Conservation (phyloP, 2,113 vertebrate species). For the Hippocampus comes region DNA sequence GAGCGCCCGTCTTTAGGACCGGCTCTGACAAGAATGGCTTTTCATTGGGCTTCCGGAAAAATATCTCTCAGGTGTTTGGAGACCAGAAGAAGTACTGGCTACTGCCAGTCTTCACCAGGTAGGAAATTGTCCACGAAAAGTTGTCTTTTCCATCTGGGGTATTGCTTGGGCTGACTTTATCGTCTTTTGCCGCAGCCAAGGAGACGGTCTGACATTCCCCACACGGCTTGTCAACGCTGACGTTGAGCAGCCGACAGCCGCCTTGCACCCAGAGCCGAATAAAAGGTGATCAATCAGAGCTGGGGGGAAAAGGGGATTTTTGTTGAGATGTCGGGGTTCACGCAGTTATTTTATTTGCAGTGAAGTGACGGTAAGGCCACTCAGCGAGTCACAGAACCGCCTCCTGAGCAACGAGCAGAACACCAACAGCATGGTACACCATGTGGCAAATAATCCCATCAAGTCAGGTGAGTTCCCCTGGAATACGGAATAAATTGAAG, state of each 20-base stretch:
- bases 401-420: conserved; percentile 81
- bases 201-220: conserved; percentile 90
- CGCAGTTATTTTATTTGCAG: conserved; percentile 37
- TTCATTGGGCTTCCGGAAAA: conserved; percentile 89
- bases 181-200: conserved; percentile 75
- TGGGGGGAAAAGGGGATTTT: background rate
- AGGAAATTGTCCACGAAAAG: conserved; percentile 13
- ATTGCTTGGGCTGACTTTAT: background rate
- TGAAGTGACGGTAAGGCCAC: conserved; percentile 76
- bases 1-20: conserved; percentile 88
- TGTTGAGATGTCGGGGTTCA: background rate
- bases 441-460: conserved; percentile 68
- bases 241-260: conserved; percentile 79
- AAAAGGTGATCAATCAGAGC: conserved; percentile 75
- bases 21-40: conserved; percentile 94
- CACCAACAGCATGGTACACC: conserved; percentile 68
- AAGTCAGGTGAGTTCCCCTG: conserved; percentile 75
- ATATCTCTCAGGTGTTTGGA: conserved; percentile 89
- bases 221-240: conserved; percentile 85
- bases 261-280: conserved; percentile 74
- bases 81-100: conserved; percentile 93
- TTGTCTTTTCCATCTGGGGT: background rate
- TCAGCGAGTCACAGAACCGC: conserved; percentile 87
- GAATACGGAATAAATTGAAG: background rate
- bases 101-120: conserved; percentile 91